These are phyloP conservation scores for Drosophila diplacantha DNA, from an alignment of 2,888 invertebrate species.

Conservation along the genomic window DNA sequence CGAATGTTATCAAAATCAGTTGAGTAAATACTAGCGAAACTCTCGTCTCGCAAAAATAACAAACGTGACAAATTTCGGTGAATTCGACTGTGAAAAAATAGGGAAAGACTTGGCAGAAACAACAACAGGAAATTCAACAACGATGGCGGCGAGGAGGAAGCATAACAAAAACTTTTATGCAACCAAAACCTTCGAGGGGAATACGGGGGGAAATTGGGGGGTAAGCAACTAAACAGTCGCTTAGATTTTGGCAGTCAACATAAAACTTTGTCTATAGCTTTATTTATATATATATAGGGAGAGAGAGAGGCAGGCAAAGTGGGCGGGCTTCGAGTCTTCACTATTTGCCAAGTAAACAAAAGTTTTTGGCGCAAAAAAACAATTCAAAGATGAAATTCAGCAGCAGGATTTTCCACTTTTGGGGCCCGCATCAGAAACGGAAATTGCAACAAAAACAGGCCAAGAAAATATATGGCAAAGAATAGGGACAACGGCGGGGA, in stretches of 20 bases:
- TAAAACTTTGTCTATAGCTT: conserved; percentile 31
- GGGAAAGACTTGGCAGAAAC: conserved; percentile 44
- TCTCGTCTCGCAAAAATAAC: conserved; percentile 66
- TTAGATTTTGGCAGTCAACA: conserved; percentile 44
- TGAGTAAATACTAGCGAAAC: conserved; percentile 72
- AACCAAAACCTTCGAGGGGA: conserved; percentile 60
- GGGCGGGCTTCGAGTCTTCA: conserved; percentile 28
- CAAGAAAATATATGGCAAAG: conserved; percentile 35
- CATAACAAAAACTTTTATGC: conserved; percentile 69
- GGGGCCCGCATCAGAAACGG: conserved; percentile 58
- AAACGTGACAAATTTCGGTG: conserved; percentile 76
- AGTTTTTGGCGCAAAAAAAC: conserved; percentile 64
- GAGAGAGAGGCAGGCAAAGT: background rate
- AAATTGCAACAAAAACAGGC: conserved; percentile 49
- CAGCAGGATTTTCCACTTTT: conserved; percentile 36
- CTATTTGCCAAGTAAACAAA: conserved; percentile 71
- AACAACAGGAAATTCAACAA: conserved; percentile 28
- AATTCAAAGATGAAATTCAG: conserved; percentile 63
- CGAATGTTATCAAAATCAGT: conserved; percentile 77
- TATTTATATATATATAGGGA: conserved; percentile 2
- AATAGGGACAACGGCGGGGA: conserved; percentile 12
- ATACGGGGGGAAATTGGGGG: conserved; percentile 5
- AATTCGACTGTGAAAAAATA: conserved; percentile 69
- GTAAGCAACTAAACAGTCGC: conserved; percentile 48
- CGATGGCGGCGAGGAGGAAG: conserved; percentile 29